A percentile compares a stretch with the other conserved stretches of the same genome.
Conservation (phyloP, 2,797 vertebrate species). For the Amblyraja radiata region DNA sequence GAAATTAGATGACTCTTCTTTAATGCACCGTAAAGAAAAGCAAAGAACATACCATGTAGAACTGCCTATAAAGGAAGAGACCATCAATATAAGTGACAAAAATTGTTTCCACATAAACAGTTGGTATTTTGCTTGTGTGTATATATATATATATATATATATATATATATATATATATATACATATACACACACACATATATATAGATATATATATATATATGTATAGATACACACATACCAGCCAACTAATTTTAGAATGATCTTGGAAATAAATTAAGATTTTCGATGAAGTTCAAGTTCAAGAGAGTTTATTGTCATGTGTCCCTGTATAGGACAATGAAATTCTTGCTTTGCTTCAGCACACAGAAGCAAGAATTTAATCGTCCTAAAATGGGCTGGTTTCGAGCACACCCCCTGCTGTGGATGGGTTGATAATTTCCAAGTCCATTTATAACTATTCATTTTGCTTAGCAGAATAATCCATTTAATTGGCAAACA, state of each 20-base stretch:
- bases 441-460: background rate
- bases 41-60: conserved; percentile 89
- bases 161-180: too few species aligned
- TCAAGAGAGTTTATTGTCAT: too few species aligned
- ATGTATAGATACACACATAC: too few species aligned
- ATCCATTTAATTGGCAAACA: background rate
- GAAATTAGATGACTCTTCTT: conserved; percentile 82
- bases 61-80: conserved; percentile 67
- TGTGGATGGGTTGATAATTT: background rate
- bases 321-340: too few species aligned
- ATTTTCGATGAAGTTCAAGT: background rate
- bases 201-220: too few species aligned
- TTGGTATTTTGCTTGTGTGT: too few species aligned
- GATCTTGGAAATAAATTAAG: background rate
- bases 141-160: too few species aligned
- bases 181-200: too few species aligned
- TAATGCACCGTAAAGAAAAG: conserved; percentile 85
- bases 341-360: too few species aligned
- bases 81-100: background rate
- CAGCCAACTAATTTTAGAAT: background rate
- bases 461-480: background rate
- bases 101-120: background rate
- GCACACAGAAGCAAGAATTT: too few species aligned
- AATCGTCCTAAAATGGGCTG: background rate
- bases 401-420: background rate